Evolutionary conservation across 2,888 invertebrate genomes (phyloP), one percentile per base, ranked within the genome.

Genomic region (Spodoptera littoralis): DNA sequence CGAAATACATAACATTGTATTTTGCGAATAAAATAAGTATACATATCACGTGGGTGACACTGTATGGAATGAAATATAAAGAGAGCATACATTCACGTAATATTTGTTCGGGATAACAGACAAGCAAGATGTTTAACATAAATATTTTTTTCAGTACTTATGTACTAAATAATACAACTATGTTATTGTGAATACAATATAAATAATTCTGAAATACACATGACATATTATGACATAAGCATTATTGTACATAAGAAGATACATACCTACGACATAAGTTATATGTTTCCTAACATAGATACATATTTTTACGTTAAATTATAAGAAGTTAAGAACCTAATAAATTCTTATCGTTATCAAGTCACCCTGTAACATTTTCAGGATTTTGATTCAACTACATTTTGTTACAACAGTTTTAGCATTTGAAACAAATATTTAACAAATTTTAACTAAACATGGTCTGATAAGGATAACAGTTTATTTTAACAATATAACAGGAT

Each of bases 311-410:
- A 36, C 11, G 9, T 47, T 11, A 68, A 73, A 74, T 60, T 13
- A 70, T 60, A 46, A 60, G 43, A 53, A 68, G 45, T 18, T 46
- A 55, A 60, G 43, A 60, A 68, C 48, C 24, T 46, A 55, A 66
- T 52, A 52, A 51, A 53, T 54, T 60, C 60, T 63, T 72, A 65
- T 45, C 13, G 54, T 64, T 72, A 71, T 58, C 67, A 72, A 71
- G 60, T 75, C 45, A 76, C 60, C 73, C 68, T 63, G 73, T 67
- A 67, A 64, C 24, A 60, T 53, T 56, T 59, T 54, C 36, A 52
- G 51, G 12, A 46, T 54, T 24, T 12, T 43, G 43, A 44, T 47
- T 6, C 12, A n/a, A 48, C 27, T 48, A 27, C 36, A 36, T 36
- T 5, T 6, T 36, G 36, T 36, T 36, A 36, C 4, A 36, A 36